phyloP scores from a whole-genome alignment of 2,113 vertebrate genomes.

The Hippocampus guttulatus region DNA sequence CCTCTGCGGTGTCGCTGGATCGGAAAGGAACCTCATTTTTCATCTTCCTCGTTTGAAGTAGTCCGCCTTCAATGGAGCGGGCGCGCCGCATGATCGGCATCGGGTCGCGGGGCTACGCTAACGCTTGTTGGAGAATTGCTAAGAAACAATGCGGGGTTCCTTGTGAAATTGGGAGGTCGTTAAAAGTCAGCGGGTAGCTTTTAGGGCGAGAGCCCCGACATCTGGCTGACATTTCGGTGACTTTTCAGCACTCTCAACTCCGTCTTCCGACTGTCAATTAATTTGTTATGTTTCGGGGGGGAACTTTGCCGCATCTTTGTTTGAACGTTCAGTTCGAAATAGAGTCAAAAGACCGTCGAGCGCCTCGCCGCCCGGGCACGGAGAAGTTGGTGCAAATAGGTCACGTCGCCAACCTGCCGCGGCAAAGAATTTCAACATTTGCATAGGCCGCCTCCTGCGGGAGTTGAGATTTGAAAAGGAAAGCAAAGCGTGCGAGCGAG shows the following conservation, averaged over 20 bases:
- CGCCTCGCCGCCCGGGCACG: too few species aligned
- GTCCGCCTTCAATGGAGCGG: slow-evolving; percentile 24
- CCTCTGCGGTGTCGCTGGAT: slow-evolving; percentile 56
- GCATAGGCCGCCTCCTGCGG: slow-evolving; percentile 40
- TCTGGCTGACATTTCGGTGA: slow-evolving; percentile 22
- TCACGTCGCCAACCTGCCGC: slow-evolving; percentile 27
- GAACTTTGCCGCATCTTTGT: slow-evolving; percentile 6
- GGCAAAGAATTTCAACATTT: slow-evolving; percentile 50
- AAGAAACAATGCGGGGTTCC: slow-evolving; percentile 9
- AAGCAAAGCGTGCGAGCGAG: slow-evolving; percentile 18
- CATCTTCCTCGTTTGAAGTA: slow-evolving; percentile 27
- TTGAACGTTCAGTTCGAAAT: not conserved
- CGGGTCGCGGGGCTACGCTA: slow-evolving; percentile 17
- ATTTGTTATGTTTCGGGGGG: not conserved
- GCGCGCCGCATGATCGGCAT: slow-evolving; percentile 12
- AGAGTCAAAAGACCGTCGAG: not conserved
- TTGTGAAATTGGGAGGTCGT: slow-evolving; percentile 30
- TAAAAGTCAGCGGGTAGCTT: slow-evolving; percentile 43
- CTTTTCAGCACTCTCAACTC: slow-evolving; percentile 26
- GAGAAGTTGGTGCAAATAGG: slow-evolving; percentile 41
- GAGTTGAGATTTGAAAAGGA: slow-evolving; percentile 46
- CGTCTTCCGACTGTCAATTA: not conserved
- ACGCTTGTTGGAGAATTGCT: not conserved
- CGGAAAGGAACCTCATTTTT: slow-evolving; percentile 38
- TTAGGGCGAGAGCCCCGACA: slow-evolving; percentile 20